These are phyloP conservation scores for Epistrophe grossulariae DNA, from an alignment of 2,888 invertebrate genomes.

Conservation along the genomic window DNA sequence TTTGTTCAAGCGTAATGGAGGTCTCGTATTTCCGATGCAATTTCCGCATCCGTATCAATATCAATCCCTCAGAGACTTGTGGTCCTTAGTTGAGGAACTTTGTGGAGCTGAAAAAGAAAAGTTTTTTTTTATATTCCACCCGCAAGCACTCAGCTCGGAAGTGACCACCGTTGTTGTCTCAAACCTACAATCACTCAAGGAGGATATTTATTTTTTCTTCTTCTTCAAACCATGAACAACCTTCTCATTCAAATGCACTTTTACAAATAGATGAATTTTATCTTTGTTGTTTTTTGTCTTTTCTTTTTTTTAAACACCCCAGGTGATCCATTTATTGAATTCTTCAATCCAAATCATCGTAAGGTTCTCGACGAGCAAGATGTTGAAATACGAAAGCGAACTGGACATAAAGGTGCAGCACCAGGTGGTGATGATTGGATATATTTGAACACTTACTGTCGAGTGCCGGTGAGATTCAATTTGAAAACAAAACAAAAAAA, in stretches of 20 bases:
- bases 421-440: slow-evolving; percentile 92
- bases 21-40: slow-evolving; percentile 45
- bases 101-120: not conserved
- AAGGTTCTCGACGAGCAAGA: slow-evolving; percentile 88
- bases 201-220: not conserved
- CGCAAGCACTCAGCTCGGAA: slow-evolving; percentile 35
- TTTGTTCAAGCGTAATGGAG: not conserved
- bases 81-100: not conserved
- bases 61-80: slow-evolving; percentile 41
- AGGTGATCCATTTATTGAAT: slow-evolving; percentile 88
- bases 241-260: slow-evolving; percentile 63
- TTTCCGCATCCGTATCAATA: slow-evolving; percentile 66
- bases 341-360: slow-evolving; percentile 89
- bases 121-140: slow-evolving; percentile 5
- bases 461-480: slow-evolving; percentile 89
- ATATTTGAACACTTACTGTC: slow-evolving; percentile 93
- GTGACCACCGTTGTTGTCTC: slow-evolving; percentile 45
- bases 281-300: slow-evolving; percentile 17
- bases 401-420: slow-evolving; percentile 87
- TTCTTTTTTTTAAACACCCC: not conserved
- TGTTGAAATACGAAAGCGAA: slow-evolving; percentile 86
- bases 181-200: slow-evolving; percentile 29
- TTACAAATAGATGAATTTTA: slow-evolving; percentile 61
- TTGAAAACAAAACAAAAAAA: slow-evolving; percentile 2
- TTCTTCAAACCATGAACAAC: not conserved